Evolutionary conservation across 2,888 invertebrate genomes (phyloP), one percentile per base, ranked within the genome.

Genomic region (Choristoneura rosaceana): DNA sequence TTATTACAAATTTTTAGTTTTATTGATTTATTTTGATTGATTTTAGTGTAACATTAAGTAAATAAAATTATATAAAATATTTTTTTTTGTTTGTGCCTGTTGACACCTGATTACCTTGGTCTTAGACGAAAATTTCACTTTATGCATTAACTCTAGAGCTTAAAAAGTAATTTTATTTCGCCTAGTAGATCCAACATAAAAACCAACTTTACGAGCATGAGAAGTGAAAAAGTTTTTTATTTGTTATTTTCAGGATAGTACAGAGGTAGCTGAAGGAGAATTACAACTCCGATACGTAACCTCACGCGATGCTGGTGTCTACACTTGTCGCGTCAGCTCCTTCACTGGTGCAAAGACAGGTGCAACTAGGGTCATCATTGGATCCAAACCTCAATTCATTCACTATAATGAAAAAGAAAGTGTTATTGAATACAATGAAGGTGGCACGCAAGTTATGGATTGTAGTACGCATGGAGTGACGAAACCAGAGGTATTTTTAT

Each of bases 271-370:
- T 0, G 61, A 10, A 0, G 79, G 78, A 1, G 78, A 84, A 58
- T 62, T 87, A 0, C 74, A 43, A 2, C 70, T 90, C 4, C 47
- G n/a, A 0, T 78, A 80, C 10, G 80, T 80, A 0, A 77, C 73
- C 50, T 0, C 41, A 7, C 61, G 70, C 0, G 86, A 90, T 38
- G 74, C 82, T 0, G 91, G 89, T 0, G 41, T 82, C 0, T 91
- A 91, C 69, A 85, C 82, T 0, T 91, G 91, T 67, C 82, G 87
- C 14, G 83, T 89, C 0, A 86, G 84, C 69, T 78, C 78, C 60
- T 79, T 81, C 2, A 15, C 12, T 0, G 78, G 59, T 0, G 79
- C 87, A 0, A 62, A 59, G 0, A 81, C 85, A 7, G 79, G 74
- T 1, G 75, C 81, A 45, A 79, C 79, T 0, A 65, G 74, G 15